Evolutionary conservation across 2,888 invertebrate genomes (phyloP), one percentile per base, ranked within the genome.

Genomic region (Cynaeus angustus): DNA sequence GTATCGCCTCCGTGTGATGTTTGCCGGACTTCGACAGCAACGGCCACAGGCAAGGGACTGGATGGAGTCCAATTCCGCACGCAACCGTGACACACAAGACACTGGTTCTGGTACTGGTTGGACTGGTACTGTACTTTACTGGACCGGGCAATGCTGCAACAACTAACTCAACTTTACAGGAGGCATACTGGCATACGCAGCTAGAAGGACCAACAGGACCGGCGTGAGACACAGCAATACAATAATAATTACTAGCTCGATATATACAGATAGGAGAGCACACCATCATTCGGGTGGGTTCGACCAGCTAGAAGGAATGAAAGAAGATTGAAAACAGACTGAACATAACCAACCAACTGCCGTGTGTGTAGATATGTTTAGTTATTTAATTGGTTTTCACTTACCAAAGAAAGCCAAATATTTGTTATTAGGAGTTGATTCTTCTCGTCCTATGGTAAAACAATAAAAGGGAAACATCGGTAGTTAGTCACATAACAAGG

Each of bases 381-480:
- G 80, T 84, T 83, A 83, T 80, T 83, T 82, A 83, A 82, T 84
- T 84, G 84, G 84, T 84, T 84, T 84, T 89, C 90, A 94, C 94
- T 94, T 92, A 94, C 94, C 93, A 94, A 92, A 90, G 94, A 94
- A 91, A 94, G 93, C 95, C 95, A 95, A 89, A 94, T 93, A 91
- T 95, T 95, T 90, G 94, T 92, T 89, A 94, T 94, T 90, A 95
- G 92, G 90, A 94, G 93, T 92, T 95, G 95, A 90, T 95, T 95
- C 92, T 95, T 95, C 92, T 95, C 94, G 91, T 95, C 94, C 94
- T 94, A 92, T 90, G 88, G 88, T 85, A 89, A 89, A 90, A 90
- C 90, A 90, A 89, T 90, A 91, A 91, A 89, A 89, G 89, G 89
- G 89, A 89, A 89, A 88, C 88, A 87, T 88, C 84, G 83, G 83